phyloP scores from a whole-genome alignment of 2,113 vertebrate genomes.

The Ailuropoda melanoleuca region DNA sequence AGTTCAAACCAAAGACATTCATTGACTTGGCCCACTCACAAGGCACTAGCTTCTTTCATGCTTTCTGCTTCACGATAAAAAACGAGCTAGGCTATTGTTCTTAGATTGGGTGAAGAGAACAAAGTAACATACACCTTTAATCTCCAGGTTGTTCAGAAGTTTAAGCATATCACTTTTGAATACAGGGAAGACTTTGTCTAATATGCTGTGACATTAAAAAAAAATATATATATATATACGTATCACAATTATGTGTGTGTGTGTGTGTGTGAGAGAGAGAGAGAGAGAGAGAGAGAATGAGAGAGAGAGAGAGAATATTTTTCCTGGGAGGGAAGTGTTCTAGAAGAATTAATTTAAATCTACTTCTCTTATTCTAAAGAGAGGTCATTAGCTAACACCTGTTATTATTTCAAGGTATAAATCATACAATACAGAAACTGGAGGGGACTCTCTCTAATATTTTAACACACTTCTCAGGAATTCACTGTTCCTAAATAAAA shows the following conservation, averaged over 20 bases:
- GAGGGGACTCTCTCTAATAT: neutral
- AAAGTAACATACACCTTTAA: neutral
- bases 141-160: neutral
- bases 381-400: neutral
- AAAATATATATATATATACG: neutral
- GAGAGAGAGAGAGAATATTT: neutral
- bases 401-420: neutral
- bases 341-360: conserved; percentile 14
- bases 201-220: neutral
- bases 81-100: neutral
- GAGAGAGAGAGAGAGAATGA: too few species aligned
- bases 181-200: neutral
- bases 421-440: neutral
- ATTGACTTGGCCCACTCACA: neutral
- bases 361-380: conserved; percentile 24
- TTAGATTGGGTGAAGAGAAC: neutral
- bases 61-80: conserved; percentile 7
- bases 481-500: neutral
- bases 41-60: conserved; percentile 3
- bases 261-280: neutral
- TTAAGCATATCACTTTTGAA: neutral
- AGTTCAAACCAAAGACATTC: neutral
- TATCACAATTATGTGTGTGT: neutral
- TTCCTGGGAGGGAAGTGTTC: neutral
- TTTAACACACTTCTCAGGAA: neutral